These are phyloP conservation scores for Onthophagus sagittarius DNA, from an alignment of 2,888 invertebrate species.

Conservation along the genomic window DNA sequence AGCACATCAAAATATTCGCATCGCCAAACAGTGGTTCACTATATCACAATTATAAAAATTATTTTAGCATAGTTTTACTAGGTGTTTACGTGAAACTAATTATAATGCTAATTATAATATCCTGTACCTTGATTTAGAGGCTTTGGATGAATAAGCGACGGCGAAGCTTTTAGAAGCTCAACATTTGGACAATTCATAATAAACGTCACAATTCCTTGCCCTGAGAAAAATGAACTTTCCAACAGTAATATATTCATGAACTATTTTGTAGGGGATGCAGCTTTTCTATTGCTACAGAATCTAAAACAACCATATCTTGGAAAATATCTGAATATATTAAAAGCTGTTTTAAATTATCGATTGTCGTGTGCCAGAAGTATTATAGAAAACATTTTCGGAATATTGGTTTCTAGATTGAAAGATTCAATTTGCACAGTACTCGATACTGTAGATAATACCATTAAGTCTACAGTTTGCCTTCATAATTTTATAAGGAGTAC, in stretches of 20 bases:
- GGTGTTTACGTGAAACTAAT: conserved; percentile 36
- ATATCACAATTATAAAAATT: conserved; percentile 38
- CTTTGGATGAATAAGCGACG: conserved; percentile 37
- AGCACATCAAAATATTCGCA: conserved; percentile 29
- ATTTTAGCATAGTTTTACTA: conserved; percentile 36
- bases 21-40: conserved; percentile 34
- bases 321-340: conserved; percentile 24
- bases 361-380: conserved; percentile 23
- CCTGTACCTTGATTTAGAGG: conserved; percentile 36
- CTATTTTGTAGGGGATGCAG: conserved; percentile 36
- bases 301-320: conserved; percentile 27
- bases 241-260: conserved; percentile 29
- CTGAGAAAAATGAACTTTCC: conserved; percentile 29
- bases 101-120: conserved; percentile 37
- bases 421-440: conserved; percentile 25
- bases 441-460: conserved; percentile 24
- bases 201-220: conserved; percentile 29
- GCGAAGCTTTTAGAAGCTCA: conserved; percentile 31
- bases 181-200: conserved; percentile 23
- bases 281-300: conserved; percentile 31
- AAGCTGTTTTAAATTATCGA: conserved; percentile 26
- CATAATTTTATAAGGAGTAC: conserved; percentile 25
- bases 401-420: conserved; percentile 26
- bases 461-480: conserved; percentile 26
- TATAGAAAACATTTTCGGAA: conserved; percentile 28